Conservation (phyloP, 2,888 invertebrate species). For the Spodoptera exigua region DNA sequence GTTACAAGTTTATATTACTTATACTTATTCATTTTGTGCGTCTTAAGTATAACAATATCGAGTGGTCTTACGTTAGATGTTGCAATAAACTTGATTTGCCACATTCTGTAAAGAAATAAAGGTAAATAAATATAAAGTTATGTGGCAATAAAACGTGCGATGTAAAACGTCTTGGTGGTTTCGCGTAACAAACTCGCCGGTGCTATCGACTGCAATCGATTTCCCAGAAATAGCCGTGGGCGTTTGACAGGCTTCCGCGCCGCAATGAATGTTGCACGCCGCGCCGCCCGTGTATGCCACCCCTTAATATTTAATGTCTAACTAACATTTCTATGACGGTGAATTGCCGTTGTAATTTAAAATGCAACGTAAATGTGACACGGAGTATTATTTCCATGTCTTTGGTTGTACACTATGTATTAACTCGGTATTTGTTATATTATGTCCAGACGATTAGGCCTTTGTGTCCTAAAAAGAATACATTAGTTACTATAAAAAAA, state of each 20-base stretch:
- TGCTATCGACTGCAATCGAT: conserved; percentile 76
- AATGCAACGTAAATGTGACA: conserved; percentile 72
- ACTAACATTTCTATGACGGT: conserved; percentile 80
- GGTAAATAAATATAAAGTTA: conserved; percentile 9
- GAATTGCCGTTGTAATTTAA: conserved; percentile 71
- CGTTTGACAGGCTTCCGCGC: conserved; percentile 71
- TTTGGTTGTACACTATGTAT: conserved; percentile 39
- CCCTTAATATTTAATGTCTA: conserved; percentile 83
- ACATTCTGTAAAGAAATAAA: conserved; percentile 2
- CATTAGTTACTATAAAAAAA: conserved; percentile 17
- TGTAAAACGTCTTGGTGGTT: conserved; percentile 61
- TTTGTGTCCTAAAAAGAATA: conserved; percentile 39
- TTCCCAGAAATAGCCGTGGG: conserved; percentile 78
- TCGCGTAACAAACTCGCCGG: conserved; percentile 56
- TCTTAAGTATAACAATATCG: conserved; percentile 36
- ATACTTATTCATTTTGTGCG: conserved; percentile 42
- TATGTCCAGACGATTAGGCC: conserved; percentile 14
- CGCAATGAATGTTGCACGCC: conserved; percentile 78
- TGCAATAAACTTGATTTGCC: conserved; percentile 1
- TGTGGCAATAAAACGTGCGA: conserved; percentile 44
- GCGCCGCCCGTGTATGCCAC: conserved; percentile 63
- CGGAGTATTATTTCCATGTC: conserved; percentile 57
- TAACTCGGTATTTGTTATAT: conserved; percentile 39
- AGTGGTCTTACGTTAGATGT: conserved; percentile 14
- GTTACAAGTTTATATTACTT: conserved; percentile 46